These are phyloP conservation scores for Mesocentrotus franciscanus DNA, from an alignment of 53 echinoderm and acorn worm genomes.

Conservation along the genomic window DNA sequence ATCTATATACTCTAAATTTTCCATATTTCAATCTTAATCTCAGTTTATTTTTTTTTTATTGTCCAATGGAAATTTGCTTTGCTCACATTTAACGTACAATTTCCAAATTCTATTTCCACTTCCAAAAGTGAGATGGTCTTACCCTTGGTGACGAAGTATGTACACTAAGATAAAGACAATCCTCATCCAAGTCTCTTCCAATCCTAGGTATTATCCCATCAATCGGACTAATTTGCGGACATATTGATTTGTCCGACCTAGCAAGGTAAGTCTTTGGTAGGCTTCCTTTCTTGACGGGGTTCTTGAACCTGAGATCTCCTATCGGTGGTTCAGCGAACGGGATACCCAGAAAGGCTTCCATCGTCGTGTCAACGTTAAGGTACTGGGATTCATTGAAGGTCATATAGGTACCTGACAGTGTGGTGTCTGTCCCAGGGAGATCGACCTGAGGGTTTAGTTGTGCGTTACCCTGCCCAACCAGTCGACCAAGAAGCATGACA, in stretches of 20 bases:
- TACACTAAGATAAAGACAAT: slow-evolving; percentile 69
- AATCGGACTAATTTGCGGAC: slow-evolving; percentile 52
- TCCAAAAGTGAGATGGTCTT: not conserved
- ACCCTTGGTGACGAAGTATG: slow-evolving; percentile 60
- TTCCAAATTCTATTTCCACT: too few species aligned
- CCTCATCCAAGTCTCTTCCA: slow-evolving; percentile 49
- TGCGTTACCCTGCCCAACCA: not conserved
- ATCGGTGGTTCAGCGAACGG: slow-evolving; percentile 68
- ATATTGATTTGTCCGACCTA: not conserved
- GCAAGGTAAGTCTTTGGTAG: not conserved
- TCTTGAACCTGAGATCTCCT: slow-evolving; percentile 62
- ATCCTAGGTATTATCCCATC: not conserved
- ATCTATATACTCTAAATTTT: too few species aligned
- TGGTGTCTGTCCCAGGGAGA: not conserved
- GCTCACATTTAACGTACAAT: too few species aligned
- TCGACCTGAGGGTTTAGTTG: not conserved
- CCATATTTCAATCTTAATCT: too few species aligned
- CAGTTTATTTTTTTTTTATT: too few species aligned
- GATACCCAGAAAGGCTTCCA: slow-evolving; percentile 59
- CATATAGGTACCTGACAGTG: not conserved
- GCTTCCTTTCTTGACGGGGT: slow-evolving; percentile 5
- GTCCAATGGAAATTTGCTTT: too few species aligned
- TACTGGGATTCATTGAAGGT: slow-evolving; percentile 7
- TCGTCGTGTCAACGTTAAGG: slow-evolving; percentile 19
- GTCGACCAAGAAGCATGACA: not conserved